Evolutionary conservation across 2,888 invertebrate species (phyloP).

Genomic region (Tenthredo distinguenda): DNA sequence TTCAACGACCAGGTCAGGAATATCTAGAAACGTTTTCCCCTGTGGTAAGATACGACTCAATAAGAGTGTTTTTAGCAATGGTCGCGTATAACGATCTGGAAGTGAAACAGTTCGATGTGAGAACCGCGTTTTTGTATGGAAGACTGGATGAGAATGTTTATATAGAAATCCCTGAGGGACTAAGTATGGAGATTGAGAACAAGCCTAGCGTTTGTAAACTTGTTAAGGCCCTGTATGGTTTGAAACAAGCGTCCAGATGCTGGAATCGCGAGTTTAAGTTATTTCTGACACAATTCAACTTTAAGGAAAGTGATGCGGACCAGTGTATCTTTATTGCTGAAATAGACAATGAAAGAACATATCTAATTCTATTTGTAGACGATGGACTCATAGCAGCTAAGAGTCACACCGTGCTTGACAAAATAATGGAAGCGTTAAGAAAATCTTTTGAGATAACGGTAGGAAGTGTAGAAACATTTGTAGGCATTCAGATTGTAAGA

Average conservation of each 20-base stretch:
- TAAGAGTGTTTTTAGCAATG: no score
- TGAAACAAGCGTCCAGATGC: conserved; percentile 54
- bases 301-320: conserved; percentile 45
- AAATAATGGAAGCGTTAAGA: neutral
- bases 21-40: conserved; percentile 54
- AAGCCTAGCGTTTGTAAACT: conserved; percentile 48
- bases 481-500: conserved; percentile 44
- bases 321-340: conserved; percentile 42
- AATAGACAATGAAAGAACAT: neutral
- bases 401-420: conserved; percentile 4
- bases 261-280: conserved; percentile 51
- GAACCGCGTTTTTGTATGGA: conserved; percentile 51
- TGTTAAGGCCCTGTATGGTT: conserved; percentile 50
- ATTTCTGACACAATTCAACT: conserved; percentile 37
- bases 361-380: conserved; percentile 48
- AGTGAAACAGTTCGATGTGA: conserved; percentile 50
- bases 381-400: conserved; percentile 44
- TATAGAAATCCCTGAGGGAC: conserved; percentile 27
- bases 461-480: conserved; percentile 39
- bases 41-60: conserved; percentile 53
- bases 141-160: conserved; percentile 45
- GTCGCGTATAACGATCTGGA: conserved; percentile 50
- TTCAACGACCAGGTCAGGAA: conserved; percentile 49
- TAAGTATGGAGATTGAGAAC: neutral
- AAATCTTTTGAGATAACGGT: conserved; percentile 34